phyloP scores from a whole-genome alignment of 1,140 invertebrate genomes.

The Pectinophora gossypiella region DNA sequence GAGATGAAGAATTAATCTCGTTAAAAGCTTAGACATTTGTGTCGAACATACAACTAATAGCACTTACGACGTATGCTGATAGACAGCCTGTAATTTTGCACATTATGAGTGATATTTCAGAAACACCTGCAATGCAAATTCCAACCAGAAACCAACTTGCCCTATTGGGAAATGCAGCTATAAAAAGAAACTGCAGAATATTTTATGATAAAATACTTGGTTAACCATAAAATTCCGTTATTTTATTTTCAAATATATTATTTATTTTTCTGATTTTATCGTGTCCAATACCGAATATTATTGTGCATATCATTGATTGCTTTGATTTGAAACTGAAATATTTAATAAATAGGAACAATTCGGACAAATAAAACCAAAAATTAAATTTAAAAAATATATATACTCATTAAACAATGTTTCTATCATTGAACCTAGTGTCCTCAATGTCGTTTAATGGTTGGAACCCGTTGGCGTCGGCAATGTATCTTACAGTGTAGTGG shows the following conservation, averaged over 20 bases:
- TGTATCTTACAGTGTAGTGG: slow-evolving; percentile 34
- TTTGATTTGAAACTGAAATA: too few species aligned
- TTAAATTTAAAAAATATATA: neutral
- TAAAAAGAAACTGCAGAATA: neutral
- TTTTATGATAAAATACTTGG: neutral
- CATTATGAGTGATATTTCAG: neutral
- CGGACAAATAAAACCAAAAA: too few species aligned
- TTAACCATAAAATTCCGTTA: neutral
- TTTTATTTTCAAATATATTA: too few species aligned
- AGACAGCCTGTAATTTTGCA: neutral
- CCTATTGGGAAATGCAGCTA: neutral
- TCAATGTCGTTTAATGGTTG: slow-evolving; percentile 31
- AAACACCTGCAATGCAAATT: neutral
- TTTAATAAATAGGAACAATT: too few species aligned
- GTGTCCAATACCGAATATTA: too few species aligned
- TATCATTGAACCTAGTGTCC: slow-evolving; percentile 52
- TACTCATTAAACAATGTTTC: slow-evolving; percentile 46
- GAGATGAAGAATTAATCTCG: neutral
- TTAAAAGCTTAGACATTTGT: neutral
- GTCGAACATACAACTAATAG: neutral
- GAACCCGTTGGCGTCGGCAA: slow-evolving; percentile 51
- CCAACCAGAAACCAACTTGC: neutral
- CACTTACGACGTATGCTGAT: neutral
- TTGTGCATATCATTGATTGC: too few species aligned
- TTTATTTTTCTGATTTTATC: too few species aligned